Evolutionary conservation across 2,797 vertebrate species (phyloP), one percentile per base, ranked within the genome.

Genomic region (Malurus splendens): DNA sequence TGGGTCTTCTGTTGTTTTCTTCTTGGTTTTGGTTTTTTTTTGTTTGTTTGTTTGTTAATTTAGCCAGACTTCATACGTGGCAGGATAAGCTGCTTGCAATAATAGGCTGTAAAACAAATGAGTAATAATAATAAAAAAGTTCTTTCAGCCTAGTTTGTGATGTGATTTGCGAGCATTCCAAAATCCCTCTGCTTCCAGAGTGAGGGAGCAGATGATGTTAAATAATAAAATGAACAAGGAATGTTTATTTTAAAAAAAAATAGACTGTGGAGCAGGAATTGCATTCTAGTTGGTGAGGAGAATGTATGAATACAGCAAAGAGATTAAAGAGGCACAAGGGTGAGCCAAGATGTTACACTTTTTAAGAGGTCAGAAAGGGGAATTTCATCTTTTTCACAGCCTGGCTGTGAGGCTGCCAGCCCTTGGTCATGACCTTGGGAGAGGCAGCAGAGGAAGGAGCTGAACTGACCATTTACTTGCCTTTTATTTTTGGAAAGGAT

Each of bases 341-440:
- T 90, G 77, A 96, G 93, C 94, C 92, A 92, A 94, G 81, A 81
- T 91, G 52, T 84, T 90, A 74, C 3, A 41, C 82, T 76, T 82
- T 67, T 93, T 77, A 80, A 76, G 84, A 75, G 72, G 56, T 70
- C 1, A 1, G 86, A 86, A 87, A 87, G 83, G 85, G 65, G 71
- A 94, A 73, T 56, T 74, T 71, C 28, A 85, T 89, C 71, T 19
- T 8, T 92, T 92, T 90, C 64, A 32, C 10, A 52, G 87, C 38
- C 86, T 92, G 92, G 52, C 90, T 90, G 70, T 32, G 64, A 77
- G 88, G 48, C 76, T 88, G 82, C 76, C 80, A 91, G 23, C 66
- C 82, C 89, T 86, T 86, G 82, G 88, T 93, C 83, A 70, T 65
- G 92, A 76, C 89, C 86, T 72, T 56, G 62, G 55, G 67, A 50